A percentile compares a stretch with the other conserved stretches of the same genome.
Conservation (phyloP, 2,113 vertebrate species). For the Siniperca chuatsi region DNA sequence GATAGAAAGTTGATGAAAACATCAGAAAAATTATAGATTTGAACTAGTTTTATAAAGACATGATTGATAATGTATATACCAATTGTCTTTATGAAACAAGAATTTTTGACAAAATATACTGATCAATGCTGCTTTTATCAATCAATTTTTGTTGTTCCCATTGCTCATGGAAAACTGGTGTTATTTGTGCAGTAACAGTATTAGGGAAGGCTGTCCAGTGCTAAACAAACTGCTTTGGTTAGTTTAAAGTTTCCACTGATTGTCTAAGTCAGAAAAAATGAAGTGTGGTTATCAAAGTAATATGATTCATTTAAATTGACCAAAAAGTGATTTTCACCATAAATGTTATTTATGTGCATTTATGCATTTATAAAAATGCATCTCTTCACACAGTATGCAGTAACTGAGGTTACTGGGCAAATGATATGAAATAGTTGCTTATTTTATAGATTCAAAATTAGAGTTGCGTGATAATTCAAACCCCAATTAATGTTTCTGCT, state of each 20-base stretch:
- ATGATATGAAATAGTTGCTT: conserved; percentile 15
- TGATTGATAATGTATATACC: background rate
- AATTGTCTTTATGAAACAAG: background rate
- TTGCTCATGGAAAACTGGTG: conserved; percentile 26
- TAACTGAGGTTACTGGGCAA: conserved; percentile 26
- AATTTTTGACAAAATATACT: conserved; percentile 11
- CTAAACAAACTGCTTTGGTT: conserved; percentile 40
- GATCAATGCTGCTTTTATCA: conserved; percentile 36
- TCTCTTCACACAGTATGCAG: conserved; percentile 25
- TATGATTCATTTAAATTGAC: conserved; percentile 3
- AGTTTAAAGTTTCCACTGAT: conserved; percentile 15
- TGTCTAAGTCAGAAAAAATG: no score
- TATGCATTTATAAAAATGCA: conserved; percentile 3
- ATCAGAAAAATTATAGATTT: background rate
- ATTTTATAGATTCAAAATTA: conserved; percentile 28
- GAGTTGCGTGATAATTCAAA: conserved; percentile 33
- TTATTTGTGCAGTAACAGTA: conserved; percentile 63
- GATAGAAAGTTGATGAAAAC: conserved; percentile 4
- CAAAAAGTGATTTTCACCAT: conserved; percentile 12
- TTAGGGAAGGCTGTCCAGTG: conserved; percentile 53
- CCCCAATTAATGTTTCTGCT: conserved; percentile 38
- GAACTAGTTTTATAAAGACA: conserved; percentile 28
- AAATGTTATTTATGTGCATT: conserved; percentile 16
- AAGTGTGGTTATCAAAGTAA: background rate
- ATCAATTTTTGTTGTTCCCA: conserved; percentile 1